Base-by-base conservation (phyloP, 1,140 invertebrate species). In the Trissolcus basalis region DNA sequence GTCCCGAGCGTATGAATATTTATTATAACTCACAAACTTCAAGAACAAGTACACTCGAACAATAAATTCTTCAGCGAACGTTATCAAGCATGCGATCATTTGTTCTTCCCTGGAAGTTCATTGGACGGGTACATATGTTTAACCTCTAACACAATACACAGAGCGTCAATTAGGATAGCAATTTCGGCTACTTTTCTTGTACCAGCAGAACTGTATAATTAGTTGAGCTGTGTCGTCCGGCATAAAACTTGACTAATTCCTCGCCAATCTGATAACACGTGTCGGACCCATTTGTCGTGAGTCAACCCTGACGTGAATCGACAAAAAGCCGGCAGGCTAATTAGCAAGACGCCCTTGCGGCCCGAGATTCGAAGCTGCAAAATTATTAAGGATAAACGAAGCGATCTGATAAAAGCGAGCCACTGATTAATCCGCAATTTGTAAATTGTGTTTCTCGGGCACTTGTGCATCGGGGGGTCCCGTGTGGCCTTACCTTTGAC, bases 381-480 rank as follows among this genome's bases (percentile, higher is more conserved):
- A 65, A 77, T 77, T 71, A 71, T 67, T 67, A 68, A 70, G 43
- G 44, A 58, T 19, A n/a, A 67, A 60, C 50, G 33, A 61, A 67
- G 63, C 45, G 51, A 68, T 68, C 67, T 68, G 61, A 71, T 63
- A 77, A 72, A 64, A 58, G 44, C 33, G 33, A 6, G 35, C 32
- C 3, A n/a, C 36, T 12, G 27, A 67, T 65, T 69, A 4, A 51
- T 10, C 44, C 27, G 50, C 35, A 77, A 68, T 77, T 71, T 63
- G 60, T 63, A 65, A 76, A 45, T 55, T 14, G 39, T 14, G 41
- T 19, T 48, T 33, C 47, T 48, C 19, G 35, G 58, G 58, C 50
- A 72, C 72, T 64, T 69, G 72, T 77, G 75, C 75, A 73, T 50
- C 45, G 41, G 27, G 51, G 59, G 68, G 56, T 61, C 68, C 64